These are phyloP conservation scores for Neoitamus cyanurus DNA, from an alignment of 2,888 invertebrate genomes.

Conservation along the genomic window DNA sequence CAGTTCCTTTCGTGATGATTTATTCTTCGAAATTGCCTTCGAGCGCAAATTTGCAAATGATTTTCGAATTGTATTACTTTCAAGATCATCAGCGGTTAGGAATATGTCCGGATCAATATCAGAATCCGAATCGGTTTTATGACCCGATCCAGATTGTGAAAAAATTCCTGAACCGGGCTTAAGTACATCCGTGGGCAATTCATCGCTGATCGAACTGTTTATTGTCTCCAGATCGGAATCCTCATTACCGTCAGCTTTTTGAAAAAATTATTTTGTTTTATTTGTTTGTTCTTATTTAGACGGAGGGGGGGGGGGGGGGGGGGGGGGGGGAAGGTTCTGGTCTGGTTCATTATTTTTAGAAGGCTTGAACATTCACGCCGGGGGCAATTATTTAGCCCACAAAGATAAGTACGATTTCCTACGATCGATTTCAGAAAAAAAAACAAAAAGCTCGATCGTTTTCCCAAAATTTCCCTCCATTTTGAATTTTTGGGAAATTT, in stretches of 20 bases:
- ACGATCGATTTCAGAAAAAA: too few species aligned
- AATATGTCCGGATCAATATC: conserved; percentile 61
- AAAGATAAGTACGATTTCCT: too few species aligned
- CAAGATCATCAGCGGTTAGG: conserved; percentile 57
- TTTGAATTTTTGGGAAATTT: too few species aligned
- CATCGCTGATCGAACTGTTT: conserved; percentile 61
- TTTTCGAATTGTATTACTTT: conserved; percentile 58
- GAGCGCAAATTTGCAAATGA: conserved; percentile 62
- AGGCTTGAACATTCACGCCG: too few species aligned
- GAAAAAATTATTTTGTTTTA: too few species aligned
- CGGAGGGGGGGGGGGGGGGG: too few species aligned
- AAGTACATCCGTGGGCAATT: conserved; percentile 56
- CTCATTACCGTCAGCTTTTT: conserved; percentile 57
- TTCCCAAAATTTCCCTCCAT: too few species aligned
- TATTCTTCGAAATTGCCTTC: conserved; percentile 59
- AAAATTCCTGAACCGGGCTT: neutral
- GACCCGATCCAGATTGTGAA: neutral
- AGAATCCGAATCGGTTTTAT: conserved; percentile 58
- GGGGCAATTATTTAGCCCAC: too few species aligned
- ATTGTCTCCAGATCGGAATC: conserved; percentile 63
- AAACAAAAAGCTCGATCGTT: too few species aligned
- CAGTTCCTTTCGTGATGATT: neutral
- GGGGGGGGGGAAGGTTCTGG: too few species aligned
- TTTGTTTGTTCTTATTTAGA: too few species aligned
- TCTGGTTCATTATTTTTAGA: too few species aligned